These are phyloP conservation scores for Sebastes matsubarae DNA, from an alignment of 2,797 vertebrate species.

Conservation along the genomic window DNA sequence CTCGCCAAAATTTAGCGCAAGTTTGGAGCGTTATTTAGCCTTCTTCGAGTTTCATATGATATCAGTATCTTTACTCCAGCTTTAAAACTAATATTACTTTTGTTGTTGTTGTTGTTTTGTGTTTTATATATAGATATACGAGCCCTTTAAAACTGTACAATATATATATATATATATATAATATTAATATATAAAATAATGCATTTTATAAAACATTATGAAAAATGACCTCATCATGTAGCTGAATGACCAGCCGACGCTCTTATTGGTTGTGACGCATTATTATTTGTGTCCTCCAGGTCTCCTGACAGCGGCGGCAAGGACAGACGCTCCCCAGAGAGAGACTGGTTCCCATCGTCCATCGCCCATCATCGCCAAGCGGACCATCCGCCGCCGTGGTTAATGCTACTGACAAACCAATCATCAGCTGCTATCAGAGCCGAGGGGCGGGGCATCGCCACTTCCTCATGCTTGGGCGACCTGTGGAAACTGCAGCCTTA, in stretches of 20 bases:
- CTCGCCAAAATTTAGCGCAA: no score
- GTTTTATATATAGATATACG: no score
- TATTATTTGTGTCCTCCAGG: conserved; percentile 76
- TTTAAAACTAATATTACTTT: no score
- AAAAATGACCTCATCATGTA: not conserved
- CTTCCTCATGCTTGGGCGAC: conserved; percentile 35
- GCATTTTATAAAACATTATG: not conserved
- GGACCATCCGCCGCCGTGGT: conserved; percentile 13
- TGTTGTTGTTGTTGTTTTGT: no score
- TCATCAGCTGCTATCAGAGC: conserved; percentile 56
- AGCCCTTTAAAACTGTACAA: no score
- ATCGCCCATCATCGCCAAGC: conserved; percentile 75
- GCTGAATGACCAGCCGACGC: not conserved
- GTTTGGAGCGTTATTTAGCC: no score
- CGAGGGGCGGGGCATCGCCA: not conserved
- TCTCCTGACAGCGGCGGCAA: conserved; percentile 90
- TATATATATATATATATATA: no score
- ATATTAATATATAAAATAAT: not conserved
- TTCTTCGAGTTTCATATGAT: no score
- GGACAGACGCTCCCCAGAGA: conserved; percentile 80
- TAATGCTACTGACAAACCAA: conserved; percentile 6
- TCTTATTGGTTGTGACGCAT: not conserved
- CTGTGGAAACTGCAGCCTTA: conserved; percentile 3
- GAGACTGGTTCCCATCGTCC: conserved; percentile 72
- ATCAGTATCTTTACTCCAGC: no score